Evolutionary conservation across 2,113 vertebrate species (phyloP).

Genomic region (Gambusia holbrooki): DNA sequence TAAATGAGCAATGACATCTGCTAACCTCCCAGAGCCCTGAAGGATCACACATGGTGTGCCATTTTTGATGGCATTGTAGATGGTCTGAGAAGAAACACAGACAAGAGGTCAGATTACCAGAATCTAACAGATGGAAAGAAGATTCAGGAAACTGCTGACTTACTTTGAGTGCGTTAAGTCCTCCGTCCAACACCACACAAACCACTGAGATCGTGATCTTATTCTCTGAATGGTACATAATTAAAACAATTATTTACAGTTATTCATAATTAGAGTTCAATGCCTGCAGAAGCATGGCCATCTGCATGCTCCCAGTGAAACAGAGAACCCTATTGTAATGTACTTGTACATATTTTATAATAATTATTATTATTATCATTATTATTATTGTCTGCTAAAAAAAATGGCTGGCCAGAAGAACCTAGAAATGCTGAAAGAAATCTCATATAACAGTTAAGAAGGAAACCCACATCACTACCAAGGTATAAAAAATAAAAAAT

Average conservation of each 20-base stretch:
- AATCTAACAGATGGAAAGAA: not conserved
- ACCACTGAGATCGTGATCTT: constrained; percentile 90
- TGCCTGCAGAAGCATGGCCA: too few species aligned
- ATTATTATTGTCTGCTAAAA: too few species aligned
- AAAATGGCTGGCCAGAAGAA: too few species aligned
- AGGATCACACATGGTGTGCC: constrained; percentile 91
- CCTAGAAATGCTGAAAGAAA: too few species aligned
- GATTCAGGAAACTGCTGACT: constrained; percentile 62
- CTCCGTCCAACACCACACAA: constrained; percentile 93
- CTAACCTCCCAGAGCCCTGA: constrained; percentile 93
- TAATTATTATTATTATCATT: too few species aligned
- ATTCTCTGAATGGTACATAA: constrained; percentile 59
- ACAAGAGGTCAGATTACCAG: constrained; percentile 1
- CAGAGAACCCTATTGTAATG: too few species aligned
- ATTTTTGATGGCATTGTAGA: constrained; percentile 88
- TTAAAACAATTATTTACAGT: not conserved
- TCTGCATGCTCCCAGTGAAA: too few species aligned
- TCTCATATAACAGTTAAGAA: too few species aligned
- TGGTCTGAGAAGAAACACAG: constrained; percentile 81
- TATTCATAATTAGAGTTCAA: too few species aligned
- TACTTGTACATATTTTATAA: too few species aligned
- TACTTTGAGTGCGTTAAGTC: constrained; percentile 91
- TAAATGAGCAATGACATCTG: constrained; percentile 90
- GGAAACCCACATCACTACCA: too few species aligned
- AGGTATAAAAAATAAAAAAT: too few species aligned